Percentiles rank a stretch among this genome's conserved stretches.
These are phyloP conservation scores for Asbolus verrucosus DNA, from an alignment of 1,140 invertebrate genomes.

Conservation along the genomic window DNA sequence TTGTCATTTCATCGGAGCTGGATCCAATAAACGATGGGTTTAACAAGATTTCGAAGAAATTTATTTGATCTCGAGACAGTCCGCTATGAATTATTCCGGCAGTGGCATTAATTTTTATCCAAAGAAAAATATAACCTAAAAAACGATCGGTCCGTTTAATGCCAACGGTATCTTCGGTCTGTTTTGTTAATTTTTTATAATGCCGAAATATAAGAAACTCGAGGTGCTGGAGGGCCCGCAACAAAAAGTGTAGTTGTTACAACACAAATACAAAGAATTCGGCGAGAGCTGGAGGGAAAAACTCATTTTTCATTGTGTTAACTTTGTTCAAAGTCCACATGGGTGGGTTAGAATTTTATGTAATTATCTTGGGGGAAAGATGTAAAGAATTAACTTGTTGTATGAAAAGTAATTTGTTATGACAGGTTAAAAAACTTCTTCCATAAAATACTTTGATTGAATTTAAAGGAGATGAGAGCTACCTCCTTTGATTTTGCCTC, in stretches of 20 bases:
- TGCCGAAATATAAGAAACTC: too few species aligned
- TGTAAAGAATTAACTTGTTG: slow-evolving; percentile 22
- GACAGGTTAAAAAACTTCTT: slow-evolving; percentile 1
- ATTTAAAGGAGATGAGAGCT: slow-evolving; percentile 16
- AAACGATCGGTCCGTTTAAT: slow-evolving; percentile 27
- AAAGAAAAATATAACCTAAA: neutral
- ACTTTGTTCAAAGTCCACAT: neutral
- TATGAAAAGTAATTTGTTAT: slow-evolving; percentile 11
- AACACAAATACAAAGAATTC: too few species aligned
- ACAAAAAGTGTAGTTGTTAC: too few species aligned
- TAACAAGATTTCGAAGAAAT: slow-evolving; percentile 19
- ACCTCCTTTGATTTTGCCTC: slow-evolving; percentile 20
- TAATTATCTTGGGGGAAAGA: too few species aligned
- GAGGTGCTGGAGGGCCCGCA: too few species aligned
- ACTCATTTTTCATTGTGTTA: too few species aligned
- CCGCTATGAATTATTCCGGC: slow-evolving; percentile 16
- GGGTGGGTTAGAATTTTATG: too few species aligned
- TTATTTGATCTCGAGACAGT: slow-evolving; percentile 19
- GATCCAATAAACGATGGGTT: slow-evolving; percentile 29
- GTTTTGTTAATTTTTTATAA: too few species aligned
- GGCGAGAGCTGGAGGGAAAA: too few species aligned
- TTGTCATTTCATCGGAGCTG: slow-evolving; percentile 9
- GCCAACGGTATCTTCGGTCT: too few species aligned
- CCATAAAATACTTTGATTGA: slow-evolving; percentile 14
- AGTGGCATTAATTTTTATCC: slow-evolving; percentile 21